A percentile compares a stretch with the other conserved stretches of the same genome.
phyloP scores from a whole-genome alignment of 2,113 vertebrate genomes.

The Oxygymnocypris stewartii region DNA sequence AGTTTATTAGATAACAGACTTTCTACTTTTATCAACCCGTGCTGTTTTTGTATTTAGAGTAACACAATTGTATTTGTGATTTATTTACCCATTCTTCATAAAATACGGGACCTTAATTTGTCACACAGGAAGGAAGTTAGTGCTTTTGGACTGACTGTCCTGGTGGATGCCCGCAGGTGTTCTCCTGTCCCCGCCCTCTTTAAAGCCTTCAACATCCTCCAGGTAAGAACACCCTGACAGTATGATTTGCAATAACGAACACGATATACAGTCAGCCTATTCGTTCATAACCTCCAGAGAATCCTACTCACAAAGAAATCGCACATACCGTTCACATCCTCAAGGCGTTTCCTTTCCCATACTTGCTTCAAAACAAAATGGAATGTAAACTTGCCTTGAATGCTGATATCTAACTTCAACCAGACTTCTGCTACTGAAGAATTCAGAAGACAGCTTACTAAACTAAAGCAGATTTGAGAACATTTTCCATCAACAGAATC shows the following conservation, averaged over 20 bases:
- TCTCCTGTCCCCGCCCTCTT: constrained; percentile 79
- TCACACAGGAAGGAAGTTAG: constrained; percentile 75
- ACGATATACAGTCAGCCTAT: not conserved
- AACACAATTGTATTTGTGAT: not conserved
- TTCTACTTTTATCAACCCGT: not conserved
- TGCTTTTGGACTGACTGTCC: constrained; percentile 78
- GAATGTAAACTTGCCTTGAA: constrained; percentile 30
- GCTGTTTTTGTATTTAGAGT: not conserved
- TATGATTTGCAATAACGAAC: not conserved
- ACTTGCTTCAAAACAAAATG: not conserved
- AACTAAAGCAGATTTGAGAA: constrained; percentile 8
- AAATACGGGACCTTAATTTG: not conserved
- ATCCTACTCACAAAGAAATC: not conserved
- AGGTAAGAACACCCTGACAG: constrained; percentile 71
- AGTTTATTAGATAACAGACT: not conserved
- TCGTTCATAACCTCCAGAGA: not conserved
- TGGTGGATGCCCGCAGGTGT: constrained; percentile 81
- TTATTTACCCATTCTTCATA: not conserved
- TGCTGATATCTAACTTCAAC: not conserved
- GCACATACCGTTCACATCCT: not conserved
- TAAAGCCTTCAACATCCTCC: constrained; percentile 75
- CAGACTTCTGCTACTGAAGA: constrained; percentile 15
- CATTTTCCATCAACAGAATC: not conserved
- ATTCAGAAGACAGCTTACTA: not conserved
- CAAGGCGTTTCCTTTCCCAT: not conserved